Base-by-base conservation (phyloP, 2,113 vertebrate genomes). In the Irena cyanogastra region DNA sequence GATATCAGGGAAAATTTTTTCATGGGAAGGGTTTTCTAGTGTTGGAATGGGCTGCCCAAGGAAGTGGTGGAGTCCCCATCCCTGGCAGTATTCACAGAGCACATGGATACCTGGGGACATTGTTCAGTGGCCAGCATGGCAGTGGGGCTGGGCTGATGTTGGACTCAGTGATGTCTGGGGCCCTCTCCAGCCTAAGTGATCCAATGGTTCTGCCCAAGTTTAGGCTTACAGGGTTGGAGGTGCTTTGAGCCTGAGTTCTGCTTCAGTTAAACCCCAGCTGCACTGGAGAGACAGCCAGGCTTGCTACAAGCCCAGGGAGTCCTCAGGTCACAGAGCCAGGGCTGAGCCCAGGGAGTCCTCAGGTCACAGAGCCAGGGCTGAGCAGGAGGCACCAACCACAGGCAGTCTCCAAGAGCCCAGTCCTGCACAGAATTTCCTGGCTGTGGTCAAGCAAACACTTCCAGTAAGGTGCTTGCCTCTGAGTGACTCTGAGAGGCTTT, bases 21-120 rank as follows among this genome's bases (percentile, higher is more conserved):
- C 11, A 33, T n/a, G 26, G 59, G 9, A 41, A 42, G 18, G 6
- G 11, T 41, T 8, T 4, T 30, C 16, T 63, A 24, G 6, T 6
- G 1, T 22, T 64, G n/a, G 59, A 27, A 49, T 3, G 7, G 12
- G 27, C 52, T 66, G 52, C 23, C 37, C 52, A 52, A 45, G 33
- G 18, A 13, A 16, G 19, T 28, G 20, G 17, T 23, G 59, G 49
- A 16, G 15, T 20, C 0, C 3, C 52, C 37, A 52, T 17, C 23
- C 33, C 23, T 24, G 15, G 37, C 3, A 2, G 16, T 16, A 33
- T 3, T 33, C 33, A 37, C 10, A 31, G 33, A 57, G 22, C 22
- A 23, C 0, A 5, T 3, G 39, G 19, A 11, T 4, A n/a, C 37
- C 15, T 6, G 16, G n/a, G 45, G 45, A 15, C 7, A 3, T 20